Base-by-base conservation (phyloP, 2,797 vertebrate genomes). In the Anguilla marmorata region DNA sequence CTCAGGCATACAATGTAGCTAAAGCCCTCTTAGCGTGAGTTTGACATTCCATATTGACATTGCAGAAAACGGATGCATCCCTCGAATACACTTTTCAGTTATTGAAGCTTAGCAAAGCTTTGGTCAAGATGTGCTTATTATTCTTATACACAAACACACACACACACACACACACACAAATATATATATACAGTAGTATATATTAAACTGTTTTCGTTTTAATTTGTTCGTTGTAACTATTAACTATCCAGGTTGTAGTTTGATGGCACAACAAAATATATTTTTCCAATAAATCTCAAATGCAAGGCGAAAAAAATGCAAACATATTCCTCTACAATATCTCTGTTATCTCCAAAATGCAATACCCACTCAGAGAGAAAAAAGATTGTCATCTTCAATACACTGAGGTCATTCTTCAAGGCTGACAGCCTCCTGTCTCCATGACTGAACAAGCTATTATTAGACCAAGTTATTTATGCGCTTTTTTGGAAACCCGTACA, bases 41-140 rank as follows among this genome's bases (percentile, higher is more conserved):
- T 33, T 85, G 84, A n/a, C 45, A 41, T 72, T 85, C 80, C 48
- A 84, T 90, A 90, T 89, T 92, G 91, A 93, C 94, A 92, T 52
- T 54, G 80, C 84, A 87, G 90, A 89, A 89, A 89, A 88, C 86
- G 79, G 88, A 72, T 48, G 7, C 45, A 5, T 82, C 21, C 11
- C 45, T 11, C 3, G 9, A 33, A 82, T 82, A 11, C 45, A 12
- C 30, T 58, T 30, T 84, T 58, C 52, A 33, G 50, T 30, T 33
- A 24, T 3, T 5, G 27, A 52, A 8, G 66, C 66, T 30, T 56
- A 63, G n/a, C n/a, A 72, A 52, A 8, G 66, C 66, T 8, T 72
- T 30, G 27, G 27, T 72, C 66, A 72, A 72, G 8, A 12, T 72
- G 66, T 72, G 21, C 8, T 72, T 72, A 72, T 27, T 72, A 72